These are phyloP conservation scores for Toxotes chatareus DNA, from an alignment of 2,113 vertebrate species.

Conservation along the genomic window DNA sequence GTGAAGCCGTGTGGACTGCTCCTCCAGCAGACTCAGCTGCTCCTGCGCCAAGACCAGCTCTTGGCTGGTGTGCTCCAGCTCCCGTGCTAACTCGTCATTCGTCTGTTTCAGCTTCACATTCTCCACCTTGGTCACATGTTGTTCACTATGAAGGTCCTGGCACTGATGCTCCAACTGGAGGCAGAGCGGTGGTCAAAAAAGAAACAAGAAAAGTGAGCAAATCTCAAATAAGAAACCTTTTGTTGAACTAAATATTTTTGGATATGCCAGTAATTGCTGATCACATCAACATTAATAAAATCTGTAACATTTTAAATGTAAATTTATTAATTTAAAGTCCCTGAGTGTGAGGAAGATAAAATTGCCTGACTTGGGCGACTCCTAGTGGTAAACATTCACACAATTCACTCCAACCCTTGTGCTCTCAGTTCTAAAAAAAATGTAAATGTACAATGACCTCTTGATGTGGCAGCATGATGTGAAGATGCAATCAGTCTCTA, in stretches of 20 bases:
- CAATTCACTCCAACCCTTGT: too few species aligned
- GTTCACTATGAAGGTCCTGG: slow-evolving; percentile 88
- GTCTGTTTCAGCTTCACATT: slow-evolving; percentile 91
- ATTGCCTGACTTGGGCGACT: neutral
- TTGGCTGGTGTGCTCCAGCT: slow-evolving; percentile 86
- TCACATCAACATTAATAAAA: neutral
- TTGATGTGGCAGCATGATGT: neutral
- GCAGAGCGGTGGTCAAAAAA: neutral
- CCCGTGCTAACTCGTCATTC: slow-evolving; percentile 88
- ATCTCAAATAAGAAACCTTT: neutral
- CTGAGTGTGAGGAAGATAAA: neutral
- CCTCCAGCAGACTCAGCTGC: slow-evolving; percentile 89
- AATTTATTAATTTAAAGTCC: neutral
- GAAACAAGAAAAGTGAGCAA: too few species aligned
- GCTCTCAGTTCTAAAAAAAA: neutral
- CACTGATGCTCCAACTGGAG: slow-evolving; percentile 90
- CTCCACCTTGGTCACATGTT: slow-evolving; percentile 88
- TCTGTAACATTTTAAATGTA: neutral
- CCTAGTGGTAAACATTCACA: neutral
- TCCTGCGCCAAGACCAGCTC: slow-evolving; percentile 87
- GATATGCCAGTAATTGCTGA: neutral
- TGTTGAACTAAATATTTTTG: neutral
- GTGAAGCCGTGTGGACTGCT: slow-evolving; percentile 85
- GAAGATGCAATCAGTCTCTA: neutral
- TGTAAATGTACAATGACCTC: neutral